These are phyloP conservation scores for Otus sunia DNA, from an alignment of 2,113 vertebrate species.

Conservation along the genomic window DNA sequence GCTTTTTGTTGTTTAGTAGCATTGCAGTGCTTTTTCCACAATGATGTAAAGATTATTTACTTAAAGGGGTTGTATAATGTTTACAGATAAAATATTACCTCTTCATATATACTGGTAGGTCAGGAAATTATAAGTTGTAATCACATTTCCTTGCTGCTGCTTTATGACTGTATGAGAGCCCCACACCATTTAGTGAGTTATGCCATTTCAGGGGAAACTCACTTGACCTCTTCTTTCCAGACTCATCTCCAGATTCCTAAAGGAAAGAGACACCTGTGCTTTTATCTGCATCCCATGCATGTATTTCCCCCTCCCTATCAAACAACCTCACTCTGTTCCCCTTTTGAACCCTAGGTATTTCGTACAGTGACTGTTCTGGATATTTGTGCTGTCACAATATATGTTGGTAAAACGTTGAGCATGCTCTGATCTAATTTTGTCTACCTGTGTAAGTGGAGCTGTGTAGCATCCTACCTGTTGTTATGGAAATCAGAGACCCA, in stretches of 20 bases:
- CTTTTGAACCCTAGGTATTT: neutral
- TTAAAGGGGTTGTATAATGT: neutral
- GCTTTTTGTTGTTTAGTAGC: neutral
- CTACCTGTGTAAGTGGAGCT: neutral
- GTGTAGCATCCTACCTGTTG: neutral
- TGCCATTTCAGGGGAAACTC: neutral
- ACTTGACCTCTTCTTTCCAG: neutral
- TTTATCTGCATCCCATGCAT: neutral
- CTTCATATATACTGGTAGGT: neutral
- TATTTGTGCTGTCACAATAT: neutral
- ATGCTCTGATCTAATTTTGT: neutral
- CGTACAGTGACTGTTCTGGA: neutral
- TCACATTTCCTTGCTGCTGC: neutral
- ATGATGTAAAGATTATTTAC: neutral
- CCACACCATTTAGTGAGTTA: neutral
- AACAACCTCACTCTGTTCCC: neutral
- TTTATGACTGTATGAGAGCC: neutral
- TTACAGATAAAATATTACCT: neutral
- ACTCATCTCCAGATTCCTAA: neutral
- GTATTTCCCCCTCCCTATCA: fast-evolving
- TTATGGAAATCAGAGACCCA: neutral
- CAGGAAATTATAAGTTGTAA: neutral
- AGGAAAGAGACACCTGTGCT: neutral
- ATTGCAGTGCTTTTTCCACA: neutral
- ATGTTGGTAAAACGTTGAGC: neutral